Conservation (phyloP, 2,113 vertebrate genomes). For the Lagopus leucura region DNA sequence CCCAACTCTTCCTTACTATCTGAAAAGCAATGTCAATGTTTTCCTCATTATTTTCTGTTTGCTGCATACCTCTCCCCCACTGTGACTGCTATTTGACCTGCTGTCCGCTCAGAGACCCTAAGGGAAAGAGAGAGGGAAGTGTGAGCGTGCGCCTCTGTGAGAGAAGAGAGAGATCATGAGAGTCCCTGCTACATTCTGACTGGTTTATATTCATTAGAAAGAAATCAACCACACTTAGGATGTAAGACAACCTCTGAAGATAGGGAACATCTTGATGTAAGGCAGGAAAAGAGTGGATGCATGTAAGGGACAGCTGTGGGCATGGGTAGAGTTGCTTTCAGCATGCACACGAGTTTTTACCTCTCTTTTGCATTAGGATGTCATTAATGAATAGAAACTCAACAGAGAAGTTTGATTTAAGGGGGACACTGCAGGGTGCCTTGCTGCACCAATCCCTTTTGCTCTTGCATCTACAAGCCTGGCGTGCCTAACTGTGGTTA, state of each 20-base stretch:
- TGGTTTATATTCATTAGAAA: conserved; percentile 22
- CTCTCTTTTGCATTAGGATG: not conserved
- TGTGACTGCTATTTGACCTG: conserved; percentile 66
- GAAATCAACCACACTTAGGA: not conserved
- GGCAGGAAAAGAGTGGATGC: not conserved
- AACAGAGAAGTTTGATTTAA: not conserved
- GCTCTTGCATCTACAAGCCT: not conserved
- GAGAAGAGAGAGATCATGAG: not conserved
- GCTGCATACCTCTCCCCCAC: conserved; percentile 65
- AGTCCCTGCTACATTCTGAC: not conserved
- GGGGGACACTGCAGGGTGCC: not conserved
- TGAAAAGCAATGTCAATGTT: conserved; percentile 52
- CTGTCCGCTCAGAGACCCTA: conserved; percentile 30
- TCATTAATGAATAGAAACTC: not conserved
- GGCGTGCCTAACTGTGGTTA: not conserved
- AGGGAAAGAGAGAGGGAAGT: conserved; percentile 4
- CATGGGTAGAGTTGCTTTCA: not conserved
- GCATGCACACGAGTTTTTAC: not conserved
- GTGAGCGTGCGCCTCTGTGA: not conserved
- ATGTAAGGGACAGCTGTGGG: not conserved
- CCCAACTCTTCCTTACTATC: conserved; percentile 46
- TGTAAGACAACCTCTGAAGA: not conserved
- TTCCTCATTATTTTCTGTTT: conserved; percentile 52
- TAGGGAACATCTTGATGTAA: not conserved
- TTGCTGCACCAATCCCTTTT: not conserved